Percentiles rank a stretch among this genome's conserved stretches.
phyloP scores from a whole-genome alignment of 1,140 invertebrate genomes.

The Sycophaga agraensis region DNA sequence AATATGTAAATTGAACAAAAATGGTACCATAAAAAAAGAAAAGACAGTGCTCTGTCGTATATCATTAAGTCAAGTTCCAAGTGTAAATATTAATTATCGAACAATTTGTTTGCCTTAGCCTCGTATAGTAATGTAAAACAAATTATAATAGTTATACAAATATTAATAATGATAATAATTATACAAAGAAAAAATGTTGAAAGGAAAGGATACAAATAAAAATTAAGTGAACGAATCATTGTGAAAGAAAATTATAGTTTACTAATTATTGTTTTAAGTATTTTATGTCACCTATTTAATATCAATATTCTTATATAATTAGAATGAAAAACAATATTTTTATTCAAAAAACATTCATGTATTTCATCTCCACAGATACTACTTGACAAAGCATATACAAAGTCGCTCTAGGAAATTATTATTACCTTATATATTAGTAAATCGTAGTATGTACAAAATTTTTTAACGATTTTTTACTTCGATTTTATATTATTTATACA shows the following conservation, averaged over 20 bases:
- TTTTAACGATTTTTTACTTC: neutral
- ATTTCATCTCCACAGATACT: constrained; percentile 11
- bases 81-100: constrained; percentile 27
- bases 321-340: constrained; percentile 13
- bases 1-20: neutral
- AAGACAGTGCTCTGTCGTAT: constrained; percentile 15
- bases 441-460: constrained; percentile 24
- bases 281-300: neutral
- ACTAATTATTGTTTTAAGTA: neutral
- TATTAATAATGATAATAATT: constrained; percentile 24
- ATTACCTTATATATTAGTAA: constrained; percentile 10
- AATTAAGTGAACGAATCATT: constrained; percentile 18
- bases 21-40: constrained; percentile 1
- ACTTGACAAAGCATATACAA: constrained; percentile 27
- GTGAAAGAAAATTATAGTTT: constrained; percentile 4
- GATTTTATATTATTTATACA: constrained; percentile 24
- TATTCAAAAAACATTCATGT: constrained; percentile 18
- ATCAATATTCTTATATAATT: neutral
- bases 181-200: constrained; percentile 22
- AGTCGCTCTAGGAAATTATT: constrained; percentile 13
- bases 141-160: constrained; percentile 21
- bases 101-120: constrained; percentile 22
- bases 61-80: constrained; percentile 19
- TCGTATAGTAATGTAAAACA: constrained; percentile 21
- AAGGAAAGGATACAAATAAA: constrained; percentile 27